phyloP scores from a whole-genome alignment of 2,113 vertebrate genomes.

The Noctilio leporinus region DNA sequence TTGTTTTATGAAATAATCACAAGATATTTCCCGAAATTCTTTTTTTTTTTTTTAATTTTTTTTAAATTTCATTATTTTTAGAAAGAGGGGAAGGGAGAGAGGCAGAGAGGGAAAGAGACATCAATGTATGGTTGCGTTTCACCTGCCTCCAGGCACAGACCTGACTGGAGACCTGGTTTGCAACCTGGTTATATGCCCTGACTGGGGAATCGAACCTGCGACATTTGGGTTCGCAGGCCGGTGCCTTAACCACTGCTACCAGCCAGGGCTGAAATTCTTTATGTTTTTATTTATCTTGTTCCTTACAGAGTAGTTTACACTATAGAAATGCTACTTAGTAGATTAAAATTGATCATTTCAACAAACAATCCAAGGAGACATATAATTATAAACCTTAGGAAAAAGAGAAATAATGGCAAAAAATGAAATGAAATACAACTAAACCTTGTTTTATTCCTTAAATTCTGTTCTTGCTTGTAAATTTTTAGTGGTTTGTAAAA shows the following conservation, averaged over 20 bases:
- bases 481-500: conserved; percentile 28
- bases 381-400: neutral
- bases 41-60: neutral
- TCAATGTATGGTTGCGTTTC: too few relatives aligned
- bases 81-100: too few relatives aligned
- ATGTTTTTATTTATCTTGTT: neutral
- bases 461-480: conserved; percentile 16
- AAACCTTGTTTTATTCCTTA: neutral
- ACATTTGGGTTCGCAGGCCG: too few relatives aligned
- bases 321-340: neutral
- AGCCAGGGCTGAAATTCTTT: neutral
- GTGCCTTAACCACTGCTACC: too few relatives aligned
- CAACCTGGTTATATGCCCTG: too few relatives aligned
- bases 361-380: neutral
- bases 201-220: too few relatives aligned
- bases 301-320: neutral
- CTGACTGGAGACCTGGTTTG: too few relatives aligned
- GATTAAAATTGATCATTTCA: neutral
- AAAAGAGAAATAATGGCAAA: neutral
- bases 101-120: too few relatives aligned
- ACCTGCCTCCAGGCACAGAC: too few relatives aligned
- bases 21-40: neutral
- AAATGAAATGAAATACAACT: neutral
- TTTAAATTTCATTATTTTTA: too few relatives aligned
- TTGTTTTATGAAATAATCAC: neutral